These are phyloP conservation scores for Rotaria magnacalcarata DNA, from an alignment of 2,888 invertebrate species.

Conservation along the genomic window DNA sequence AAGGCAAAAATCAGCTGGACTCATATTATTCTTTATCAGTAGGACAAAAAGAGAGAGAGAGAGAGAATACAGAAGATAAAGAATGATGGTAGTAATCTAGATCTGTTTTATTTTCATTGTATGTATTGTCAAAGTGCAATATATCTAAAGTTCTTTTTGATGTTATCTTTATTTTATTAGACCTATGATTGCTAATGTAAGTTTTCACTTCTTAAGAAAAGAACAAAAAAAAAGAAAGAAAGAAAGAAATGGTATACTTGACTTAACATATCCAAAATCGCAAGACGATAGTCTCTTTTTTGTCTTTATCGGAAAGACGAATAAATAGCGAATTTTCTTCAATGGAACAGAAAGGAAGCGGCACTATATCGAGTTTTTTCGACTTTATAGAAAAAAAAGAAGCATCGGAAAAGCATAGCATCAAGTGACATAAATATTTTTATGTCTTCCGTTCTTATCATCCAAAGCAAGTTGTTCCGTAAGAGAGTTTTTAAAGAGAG, in stretches of 20 bases:
- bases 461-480: neutral
- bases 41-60: neutral
- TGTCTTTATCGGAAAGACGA: neutral
- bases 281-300: neutral
- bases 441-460: neutral
- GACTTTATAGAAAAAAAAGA: neutral
- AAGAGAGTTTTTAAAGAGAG: neutral
- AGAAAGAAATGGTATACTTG: neutral
- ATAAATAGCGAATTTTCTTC: neutral
- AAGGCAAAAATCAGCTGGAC: slow-evolving; percentile 18
- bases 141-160: neutral
- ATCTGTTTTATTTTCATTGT: neutral
- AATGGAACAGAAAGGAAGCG: neutral
- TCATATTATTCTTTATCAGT: slow-evolving; percentile 5
- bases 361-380: neutral
- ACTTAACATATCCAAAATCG: neutral
- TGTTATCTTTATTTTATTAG: neutral
- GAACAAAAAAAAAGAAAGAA: neutral
- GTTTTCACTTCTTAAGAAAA: neutral
- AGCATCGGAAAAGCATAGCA: neutral
- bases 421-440: neutral
- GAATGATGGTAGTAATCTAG: slow-evolving; percentile 12
- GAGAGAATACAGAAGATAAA: neutral
- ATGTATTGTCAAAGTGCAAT: neutral
- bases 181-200: neutral